Evolutionary conservation across 2,888 invertebrate species (phyloP).

Genomic region (Synanthedon myopaeformis): DNA sequence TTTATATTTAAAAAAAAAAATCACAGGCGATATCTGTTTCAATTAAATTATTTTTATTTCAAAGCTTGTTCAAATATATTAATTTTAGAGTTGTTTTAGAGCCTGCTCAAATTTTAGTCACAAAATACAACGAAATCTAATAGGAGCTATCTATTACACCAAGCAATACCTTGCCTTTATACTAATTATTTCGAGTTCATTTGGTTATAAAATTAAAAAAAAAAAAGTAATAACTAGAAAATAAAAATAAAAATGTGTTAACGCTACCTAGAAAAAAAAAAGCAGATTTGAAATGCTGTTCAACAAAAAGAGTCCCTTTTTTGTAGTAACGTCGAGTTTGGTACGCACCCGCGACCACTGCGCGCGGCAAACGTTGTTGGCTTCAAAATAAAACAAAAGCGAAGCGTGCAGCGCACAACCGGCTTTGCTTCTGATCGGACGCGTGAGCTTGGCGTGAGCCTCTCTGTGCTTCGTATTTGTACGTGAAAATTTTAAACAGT

Average conservation of each 20-base stretch:
- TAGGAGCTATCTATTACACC: no score
- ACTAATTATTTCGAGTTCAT: no score
- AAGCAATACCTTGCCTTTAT: no score
- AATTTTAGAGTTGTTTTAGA: no score
- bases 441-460: slow-evolving; percentile 19
- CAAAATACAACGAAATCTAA: no score
- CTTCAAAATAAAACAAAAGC: slow-evolving; percentile 57
- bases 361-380: slow-evolving; percentile 4
- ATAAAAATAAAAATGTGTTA: background rate
- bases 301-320: background rate
- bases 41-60: no score
- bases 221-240: background rate
- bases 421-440: slow-evolving; percentile 55
- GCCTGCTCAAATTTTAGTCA: no score
- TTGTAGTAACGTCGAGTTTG: background rate
- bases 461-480: background rate
- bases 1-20: no score
- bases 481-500: slow-evolving; percentile 21
- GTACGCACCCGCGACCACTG: background rate
- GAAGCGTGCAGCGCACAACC: slow-evolving; percentile 39
- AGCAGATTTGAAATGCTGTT: background rate
- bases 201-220: no score
- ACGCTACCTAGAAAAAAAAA: background rate
- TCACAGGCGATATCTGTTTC: no score
- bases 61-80: no score